These are phyloP conservation scores for Epiblema foenella DNA, from an alignment of 2,888 invertebrate genomes.

Conservation along the genomic window DNA sequence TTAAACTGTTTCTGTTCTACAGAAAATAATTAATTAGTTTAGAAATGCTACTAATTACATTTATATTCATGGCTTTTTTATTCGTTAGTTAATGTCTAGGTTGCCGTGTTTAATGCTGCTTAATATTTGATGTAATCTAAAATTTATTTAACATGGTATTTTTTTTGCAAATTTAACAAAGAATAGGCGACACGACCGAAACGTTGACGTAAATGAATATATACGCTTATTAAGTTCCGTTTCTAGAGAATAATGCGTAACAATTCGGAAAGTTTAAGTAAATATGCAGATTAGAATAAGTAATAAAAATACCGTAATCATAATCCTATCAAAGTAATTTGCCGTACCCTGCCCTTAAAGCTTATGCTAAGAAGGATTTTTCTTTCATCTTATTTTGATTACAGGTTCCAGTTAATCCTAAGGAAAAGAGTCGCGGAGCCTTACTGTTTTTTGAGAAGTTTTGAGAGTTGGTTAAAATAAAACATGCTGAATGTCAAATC, in stretches of 20 bases:
- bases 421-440: conserved; percentile 15
- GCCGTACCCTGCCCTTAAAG: conserved; percentile 53
- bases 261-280: too few relatives aligned
- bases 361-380: conserved; percentile 70
- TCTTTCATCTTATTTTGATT: conserved; percentile 70
- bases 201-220: too few relatives aligned
- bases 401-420: conserved; percentile 53
- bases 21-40: too few relatives aligned
- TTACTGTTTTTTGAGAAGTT: conserved; percentile 21
- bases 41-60: not conserved
- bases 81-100: not conserved
- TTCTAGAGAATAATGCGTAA: too few relatives aligned
- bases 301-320: conserved; percentile 59
- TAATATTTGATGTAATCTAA: too few relatives aligned
- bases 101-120: too few relatives aligned
- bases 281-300: conserved; percentile 52
- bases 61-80: not conserved
- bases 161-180: too few relatives aligned
- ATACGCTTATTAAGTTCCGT: too few relatives aligned
- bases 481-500: conserved; percentile 12
- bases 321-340: conserved; percentile 57
- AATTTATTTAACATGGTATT: too few relatives aligned
- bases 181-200: too few relatives aligned
- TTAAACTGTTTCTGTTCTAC: not conserved
- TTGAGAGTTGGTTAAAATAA: conserved; percentile 32